phyloP scores from a whole-genome alignment of 2,888 invertebrate genomes.

The Pemphredon lugubris region DNA sequence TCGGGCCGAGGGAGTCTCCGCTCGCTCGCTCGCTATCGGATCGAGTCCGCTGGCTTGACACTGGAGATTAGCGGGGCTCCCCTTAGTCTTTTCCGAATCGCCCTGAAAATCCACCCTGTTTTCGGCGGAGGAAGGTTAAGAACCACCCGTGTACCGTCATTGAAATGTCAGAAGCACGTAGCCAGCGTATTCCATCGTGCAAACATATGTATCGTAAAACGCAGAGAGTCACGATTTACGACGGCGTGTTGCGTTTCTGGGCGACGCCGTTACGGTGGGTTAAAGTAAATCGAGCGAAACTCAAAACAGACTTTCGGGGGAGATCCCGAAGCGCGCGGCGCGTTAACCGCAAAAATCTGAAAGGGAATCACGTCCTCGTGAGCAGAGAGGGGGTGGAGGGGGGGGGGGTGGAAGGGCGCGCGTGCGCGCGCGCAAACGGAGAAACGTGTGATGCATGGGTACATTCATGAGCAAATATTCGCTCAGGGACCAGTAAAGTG shows the following conservation, averaged over 20 bases:
- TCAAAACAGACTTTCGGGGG: conserved; percentile 33
- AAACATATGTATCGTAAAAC: conserved; percentile 57
- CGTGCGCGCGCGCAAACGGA: not conserved
- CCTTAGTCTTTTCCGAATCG: conserved; percentile 45
- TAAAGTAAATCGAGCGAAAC: conserved; percentile 49
- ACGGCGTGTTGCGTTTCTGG: conserved; percentile 37
- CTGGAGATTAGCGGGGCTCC: conserved; percentile 62
- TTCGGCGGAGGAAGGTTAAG: conserved; percentile 47
- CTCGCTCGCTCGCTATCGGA: conserved; percentile 66
- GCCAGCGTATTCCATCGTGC: conserved; percentile 22
- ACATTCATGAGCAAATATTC: conserved; percentile 41
- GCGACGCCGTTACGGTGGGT: conserved; percentile 33
- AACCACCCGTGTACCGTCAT: conserved; percentile 52
- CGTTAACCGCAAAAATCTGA: conserved; percentile 14
- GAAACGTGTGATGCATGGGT: conserved; percentile 36
- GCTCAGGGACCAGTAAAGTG: conserved; percentile 4
- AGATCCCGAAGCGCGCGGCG: conserved; percentile 9
- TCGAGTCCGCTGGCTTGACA: conserved; percentile 64
- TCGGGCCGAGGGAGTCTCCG: conserved; percentile 36
- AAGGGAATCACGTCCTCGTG: not conserved
- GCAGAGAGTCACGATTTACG: conserved; percentile 55
- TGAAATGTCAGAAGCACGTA: conserved; percentile 63
- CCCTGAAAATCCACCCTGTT: conserved; percentile 42
- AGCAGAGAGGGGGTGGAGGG: too few species aligned
- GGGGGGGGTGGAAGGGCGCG: too few species aligned